Percentiles rank a stretch among this genome's conserved stretches.
These are phyloP conservation scores for Drosophila yakuba DNA, from an alignment of 1,140 invertebrate species.

Conservation along the genomic window DNA sequence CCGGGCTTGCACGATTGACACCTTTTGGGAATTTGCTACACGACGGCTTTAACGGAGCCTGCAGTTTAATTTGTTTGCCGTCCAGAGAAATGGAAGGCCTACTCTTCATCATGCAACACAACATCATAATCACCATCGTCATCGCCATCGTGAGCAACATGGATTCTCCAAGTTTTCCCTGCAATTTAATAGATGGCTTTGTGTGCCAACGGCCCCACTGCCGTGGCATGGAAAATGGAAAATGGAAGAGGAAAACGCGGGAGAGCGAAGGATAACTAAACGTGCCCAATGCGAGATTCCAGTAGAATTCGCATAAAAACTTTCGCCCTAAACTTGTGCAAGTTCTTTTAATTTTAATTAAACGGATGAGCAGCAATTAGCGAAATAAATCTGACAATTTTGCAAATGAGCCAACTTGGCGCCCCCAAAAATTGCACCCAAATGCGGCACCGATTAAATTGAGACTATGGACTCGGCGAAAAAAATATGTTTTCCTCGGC, in stretches of 20 bases:
- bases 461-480: neutral
- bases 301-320: constrained; percentile 53
- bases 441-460: constrained; percentile 30
- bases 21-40: constrained; percentile 56
- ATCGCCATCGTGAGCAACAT: constrained; percentile 1
- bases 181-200: constrained; percentile 57
- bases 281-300: constrained; percentile 72
- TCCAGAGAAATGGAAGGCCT: constrained; percentile 33
- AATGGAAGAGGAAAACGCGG: neutral
- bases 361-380: constrained; percentile 83
- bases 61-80: constrained; percentile 53
- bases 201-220: constrained; percentile 27
- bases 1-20: constrained; percentile 70
- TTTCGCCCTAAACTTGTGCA: constrained; percentile 65
- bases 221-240: constrained; percentile 1
- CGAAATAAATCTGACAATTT: constrained; percentile 83
- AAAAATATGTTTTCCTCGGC: constrained; percentile 37
- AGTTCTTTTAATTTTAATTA: constrained; percentile 82
- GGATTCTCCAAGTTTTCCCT: constrained; percentile 14
- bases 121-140: constrained; percentile 18
- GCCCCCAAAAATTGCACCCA: constrained; percentile 6
- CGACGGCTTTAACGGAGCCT: constrained; percentile 60
- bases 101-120: constrained; percentile 28
- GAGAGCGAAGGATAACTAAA: constrained; percentile 46
- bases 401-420: constrained; percentile 70